Percentiles rank a stretch among this genome's conserved stretches.
Evolutionary conservation across 2,113 vertebrate species (phyloP).

Genomic region (Hepsetus odoe): DNA sequence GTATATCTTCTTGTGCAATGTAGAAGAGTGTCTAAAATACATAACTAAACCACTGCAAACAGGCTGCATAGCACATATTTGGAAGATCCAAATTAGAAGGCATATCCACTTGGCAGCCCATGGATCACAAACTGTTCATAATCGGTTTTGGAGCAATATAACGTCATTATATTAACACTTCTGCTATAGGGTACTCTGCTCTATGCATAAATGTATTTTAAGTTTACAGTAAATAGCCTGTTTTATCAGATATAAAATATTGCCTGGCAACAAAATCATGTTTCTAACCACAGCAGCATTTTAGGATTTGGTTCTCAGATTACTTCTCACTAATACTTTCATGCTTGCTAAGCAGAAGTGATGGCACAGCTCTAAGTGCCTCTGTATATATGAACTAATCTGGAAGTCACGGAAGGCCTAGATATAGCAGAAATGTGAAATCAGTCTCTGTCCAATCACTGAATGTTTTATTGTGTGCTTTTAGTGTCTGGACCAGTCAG

Average conservation of each 20-base stretch:
- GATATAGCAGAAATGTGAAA: not conserved
- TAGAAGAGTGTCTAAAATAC: not conserved
- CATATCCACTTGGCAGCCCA: too few relatives aligned
- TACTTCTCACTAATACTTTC: not conserved
- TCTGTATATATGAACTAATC: not conserved
- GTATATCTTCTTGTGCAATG: not conserved
- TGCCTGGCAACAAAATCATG: not conserved
- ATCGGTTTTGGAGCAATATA: not conserved
- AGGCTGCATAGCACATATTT: not conserved
- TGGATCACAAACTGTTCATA: not conserved
- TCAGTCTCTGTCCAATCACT: not conserved
- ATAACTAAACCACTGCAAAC: not conserved
- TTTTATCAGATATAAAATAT: not conserved
- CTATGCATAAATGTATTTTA: not conserved
- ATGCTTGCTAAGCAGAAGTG: slow-evolving; percentile 6
- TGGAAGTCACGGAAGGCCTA: not conserved
- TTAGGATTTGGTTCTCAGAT: too few relatives aligned
- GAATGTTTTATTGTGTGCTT: not conserved
- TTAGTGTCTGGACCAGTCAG: not conserved
- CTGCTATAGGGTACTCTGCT: not conserved
- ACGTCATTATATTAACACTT: not conserved
- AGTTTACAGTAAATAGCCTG: not conserved
- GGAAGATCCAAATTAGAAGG: not conserved
- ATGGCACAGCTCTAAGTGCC: not conserved
- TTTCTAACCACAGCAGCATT: not conserved